Base-by-base conservation (phyloP, 1,140 invertebrate species). In the Camponotus pennsylvanicus region DNA sequence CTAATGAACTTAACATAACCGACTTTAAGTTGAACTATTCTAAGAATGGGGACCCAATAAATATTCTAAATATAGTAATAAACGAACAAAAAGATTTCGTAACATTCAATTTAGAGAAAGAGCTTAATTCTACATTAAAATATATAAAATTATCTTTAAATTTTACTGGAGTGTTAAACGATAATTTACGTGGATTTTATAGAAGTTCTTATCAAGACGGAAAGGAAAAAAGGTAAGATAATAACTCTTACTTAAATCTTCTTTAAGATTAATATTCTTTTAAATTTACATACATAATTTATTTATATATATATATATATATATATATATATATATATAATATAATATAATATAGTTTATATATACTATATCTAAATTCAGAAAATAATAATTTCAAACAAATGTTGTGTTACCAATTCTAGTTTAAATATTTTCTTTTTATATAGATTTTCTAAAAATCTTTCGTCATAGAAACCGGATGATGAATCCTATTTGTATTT, bases 121-220 rank as follows among this genome's bases (percentile, higher is more conserved):
- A 11, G 1, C 8, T 45, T 42, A 42, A 8, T 9, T 8, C 8
- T 8, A 45, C 42, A 45, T 45, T 27, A 0, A 9, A 0, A 1
- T 2, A 3, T 15, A 0, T 11, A 66, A 42, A 0, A 3, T 3
- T 93, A 11, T 55, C 0, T 4, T n/a, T 93, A 8, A 5, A 27
- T 1, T 92, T 76, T 15, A 42, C 0, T 3, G 92, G 87, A 13
- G 18, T 0, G 2, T 64, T 92, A 32, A 87, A 88, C 34, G 57
- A 92, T 9, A 1, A 87, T 1, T 21, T 84, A 11, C 67, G 27
- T 67, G 92, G 92, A 71, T 92, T 91, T 32, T 92, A 92, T 37
- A 86, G 67, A 61, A 90, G 86, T 70, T 89, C 45, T n/a, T 93
- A 92, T 49, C 37, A 67, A 1, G 18, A 87, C 66, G 0, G 15